Evolutionary conservation across 2,888 invertebrate genomes (phyloP).

Genomic region (Druceiella hillmani): DNA sequence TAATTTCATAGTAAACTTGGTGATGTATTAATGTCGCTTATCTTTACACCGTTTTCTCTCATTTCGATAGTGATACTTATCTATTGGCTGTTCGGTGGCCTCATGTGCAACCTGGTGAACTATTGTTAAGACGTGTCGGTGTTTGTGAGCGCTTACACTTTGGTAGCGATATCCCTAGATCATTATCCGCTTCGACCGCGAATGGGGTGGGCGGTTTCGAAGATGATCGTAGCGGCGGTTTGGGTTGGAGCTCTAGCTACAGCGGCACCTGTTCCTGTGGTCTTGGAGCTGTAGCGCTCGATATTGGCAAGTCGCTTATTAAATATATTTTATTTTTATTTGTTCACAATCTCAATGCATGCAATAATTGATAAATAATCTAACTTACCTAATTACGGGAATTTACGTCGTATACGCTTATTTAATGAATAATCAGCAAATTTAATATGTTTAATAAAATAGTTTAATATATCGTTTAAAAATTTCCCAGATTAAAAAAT

Average conservation of each 20-base stretch:
- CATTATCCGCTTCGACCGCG: conserved; percentile 81
- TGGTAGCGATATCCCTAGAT: conserved; percentile 87
- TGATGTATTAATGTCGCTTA: conserved; percentile 83
- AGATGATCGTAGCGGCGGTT: conserved; percentile 62
- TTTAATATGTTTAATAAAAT: no score
- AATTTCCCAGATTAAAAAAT: no score
- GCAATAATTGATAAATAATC: no score
- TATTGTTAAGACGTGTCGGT: conserved; percentile 79
- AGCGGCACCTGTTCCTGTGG: conserved; percentile 74
- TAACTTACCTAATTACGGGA: no score
- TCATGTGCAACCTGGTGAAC: conserved; percentile 78
- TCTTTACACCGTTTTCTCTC: conserved; percentile 89
- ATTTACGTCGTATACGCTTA: no score
- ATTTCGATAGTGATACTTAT: conserved; percentile 72
- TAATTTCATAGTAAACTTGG: conserved; percentile 88
- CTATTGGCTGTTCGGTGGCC: conserved; percentile 84
- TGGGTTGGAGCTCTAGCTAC: conserved; percentile 75
- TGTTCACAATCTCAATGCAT: no score
- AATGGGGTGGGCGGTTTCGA: conserved; percentile 65
- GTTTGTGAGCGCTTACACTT: conserved; percentile 81
- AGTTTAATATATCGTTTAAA: no score
- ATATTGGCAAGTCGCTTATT: no score
- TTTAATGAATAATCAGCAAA: no score
- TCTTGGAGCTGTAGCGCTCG: conserved; percentile 64
- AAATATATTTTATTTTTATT: no score